Percentiles rank a stretch among this genome's conserved stretches.
Evolutionary conservation across 92 coral and sea anemone genomes (phyloP).

Genomic region (Phenganax stokvisi): DNA sequence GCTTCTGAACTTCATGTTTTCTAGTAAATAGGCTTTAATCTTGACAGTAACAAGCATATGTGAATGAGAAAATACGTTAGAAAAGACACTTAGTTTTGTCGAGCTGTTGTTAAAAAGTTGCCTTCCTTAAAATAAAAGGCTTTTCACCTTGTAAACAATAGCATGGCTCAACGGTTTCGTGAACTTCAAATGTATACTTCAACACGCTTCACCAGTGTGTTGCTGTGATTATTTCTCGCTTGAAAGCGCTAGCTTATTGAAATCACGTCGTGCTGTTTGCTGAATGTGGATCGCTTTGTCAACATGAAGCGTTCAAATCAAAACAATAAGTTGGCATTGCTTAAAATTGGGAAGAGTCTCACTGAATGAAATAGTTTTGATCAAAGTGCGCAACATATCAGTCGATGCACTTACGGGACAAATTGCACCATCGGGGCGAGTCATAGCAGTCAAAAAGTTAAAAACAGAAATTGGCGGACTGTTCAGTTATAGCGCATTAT

Average conservation of each 20-base stretch:
- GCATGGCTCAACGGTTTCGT: conserved; percentile 9
- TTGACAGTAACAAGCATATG: too few species aligned
- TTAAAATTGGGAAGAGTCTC: not conserved
- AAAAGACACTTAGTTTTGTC: not conserved
- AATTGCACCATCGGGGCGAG: too few species aligned
- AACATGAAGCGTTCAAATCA: not conserved
- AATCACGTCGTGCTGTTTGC: not conserved
- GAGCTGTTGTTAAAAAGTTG: not conserved
- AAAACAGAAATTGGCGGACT: too few species aligned
- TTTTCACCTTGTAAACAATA: not conserved
- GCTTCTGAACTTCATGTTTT: not conserved
- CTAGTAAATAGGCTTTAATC: too few species aligned
- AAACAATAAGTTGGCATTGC: not conserved
- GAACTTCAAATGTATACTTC: not conserved
- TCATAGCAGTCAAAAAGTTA: too few species aligned
- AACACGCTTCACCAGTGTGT: conserved; percentile 4
- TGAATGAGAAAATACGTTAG: too few species aligned
- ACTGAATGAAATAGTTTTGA: not conserved
- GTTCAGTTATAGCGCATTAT: too few species aligned
- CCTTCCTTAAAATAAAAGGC: not conserved
- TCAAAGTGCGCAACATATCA: too few species aligned
- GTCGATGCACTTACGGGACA: too few species aligned
- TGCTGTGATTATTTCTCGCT: conserved; percentile 3
- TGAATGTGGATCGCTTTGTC: not conserved
- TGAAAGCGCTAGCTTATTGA: conserved; percentile 4